These are phyloP conservation scores for Silurus lanzhouensis DNA, from an alignment of 2,797 vertebrate species.

Conservation along the genomic window DNA sequence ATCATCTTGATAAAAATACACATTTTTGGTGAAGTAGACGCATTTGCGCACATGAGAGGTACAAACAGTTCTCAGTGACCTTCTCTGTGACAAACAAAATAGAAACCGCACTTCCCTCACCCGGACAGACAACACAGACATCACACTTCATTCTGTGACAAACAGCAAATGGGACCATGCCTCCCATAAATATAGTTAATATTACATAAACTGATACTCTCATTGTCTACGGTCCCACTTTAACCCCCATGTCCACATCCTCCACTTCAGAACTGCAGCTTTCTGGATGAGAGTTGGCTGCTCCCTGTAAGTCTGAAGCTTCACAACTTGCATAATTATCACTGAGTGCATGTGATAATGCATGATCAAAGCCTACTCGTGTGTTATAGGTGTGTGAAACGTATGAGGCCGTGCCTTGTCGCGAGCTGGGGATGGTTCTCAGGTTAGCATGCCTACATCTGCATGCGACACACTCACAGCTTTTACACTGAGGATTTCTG, in stretches of 20 bases:
- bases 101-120: not conserved
- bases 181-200: not conserved
- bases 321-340: not conserved
- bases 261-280: slow-evolving; percentile 79
- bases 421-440: slow-evolving; percentile 74
- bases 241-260: not conserved
- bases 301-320: slow-evolving; percentile 75
- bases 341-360: slow-evolving; percentile 32
- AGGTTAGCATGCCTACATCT: slow-evolving; percentile 64
- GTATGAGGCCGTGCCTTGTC: slow-evolving; percentile 77
- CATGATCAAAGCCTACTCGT: slow-evolving; percentile 44
- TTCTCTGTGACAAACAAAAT: no score
- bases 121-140: no score
- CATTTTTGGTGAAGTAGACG: no score
- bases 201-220: not conserved
- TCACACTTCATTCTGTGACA: no score
- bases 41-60: no score
- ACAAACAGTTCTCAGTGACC: no score
- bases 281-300: slow-evolving; percentile 84
- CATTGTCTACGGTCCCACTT: not conserved
- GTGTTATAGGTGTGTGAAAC: slow-evolving; percentile 74
- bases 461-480: slow-evolving; percentile 15
- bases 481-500: slow-evolving; percentile 18
- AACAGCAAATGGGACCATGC: no score
- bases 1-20: no score